Base-by-base conservation (phyloP, 2,797 vertebrate species). In the Buceros bicornis region DNA sequence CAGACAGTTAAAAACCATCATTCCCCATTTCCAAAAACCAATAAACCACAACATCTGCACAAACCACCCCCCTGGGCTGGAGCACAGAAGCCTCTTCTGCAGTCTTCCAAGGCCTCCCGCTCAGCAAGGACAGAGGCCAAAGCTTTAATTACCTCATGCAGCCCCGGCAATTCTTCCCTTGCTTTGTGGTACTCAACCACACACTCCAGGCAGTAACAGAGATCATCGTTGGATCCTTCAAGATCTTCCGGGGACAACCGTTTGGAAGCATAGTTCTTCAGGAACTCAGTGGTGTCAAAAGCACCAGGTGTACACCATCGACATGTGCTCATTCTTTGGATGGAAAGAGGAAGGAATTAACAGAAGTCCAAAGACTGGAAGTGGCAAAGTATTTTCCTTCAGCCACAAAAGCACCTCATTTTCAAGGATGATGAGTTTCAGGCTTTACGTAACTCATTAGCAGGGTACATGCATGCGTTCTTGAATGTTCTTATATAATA, bases 171-270 rank as follows among this genome's bases (percentile, higher is more conserved):
- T 17, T 96, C 82, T 13, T 98, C 98, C 89, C 98, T 97, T 4
- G 98, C 98, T 77, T 72, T 97, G 96, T 99, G 99, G 93, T 99
- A 99, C 17, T 98, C 98, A 22, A 97, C 97, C 96, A 99, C 98
- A 67, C 99, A 99, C 76, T 99, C 98, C 67, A 98, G 69, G 87
- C 99, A 99, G 95, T 97, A 98, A 71, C 95, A 97, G 64, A 99
- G 98, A 84, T 99, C 98, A 54, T 98, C 98, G 1, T 97, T 97
- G 76, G 97, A 97, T 3, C 98, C 98, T 62, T 95, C 85, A 11
- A 97, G 69, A 37, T 98, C 97, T 13, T 97, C 93, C 11, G 10
- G 43, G 10, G 96, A 62, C 25, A 96, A n/a, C 8, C 25, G 70
- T 20, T 74, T 81, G 8, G 92, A 80, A 25, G 98, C 97, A 94